Evolutionary conservation across 2,797 vertebrate species (phyloP).

Genomic region (Chrysocyon brachyurus): DNA sequence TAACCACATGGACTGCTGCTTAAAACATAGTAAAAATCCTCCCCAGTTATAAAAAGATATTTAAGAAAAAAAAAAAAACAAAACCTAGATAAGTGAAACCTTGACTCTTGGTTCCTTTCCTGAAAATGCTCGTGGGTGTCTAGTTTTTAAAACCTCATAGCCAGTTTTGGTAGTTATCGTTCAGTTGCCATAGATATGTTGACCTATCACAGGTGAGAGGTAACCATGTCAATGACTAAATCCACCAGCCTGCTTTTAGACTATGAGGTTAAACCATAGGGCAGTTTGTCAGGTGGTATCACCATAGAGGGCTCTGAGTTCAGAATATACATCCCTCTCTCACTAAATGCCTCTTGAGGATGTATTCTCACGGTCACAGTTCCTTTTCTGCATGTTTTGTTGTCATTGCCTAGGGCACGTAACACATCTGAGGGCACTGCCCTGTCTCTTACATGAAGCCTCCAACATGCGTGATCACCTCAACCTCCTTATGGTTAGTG

Average conservation of each 20-base stretch:
- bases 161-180: not conserved
- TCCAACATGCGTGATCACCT: not conserved
- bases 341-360: not conserved
- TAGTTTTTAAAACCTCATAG: not conserved
- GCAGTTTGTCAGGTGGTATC: not conserved
- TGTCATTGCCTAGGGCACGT: not conserved
- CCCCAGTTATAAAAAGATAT: not conserved
- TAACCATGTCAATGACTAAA: not conserved
- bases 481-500: not conserved
- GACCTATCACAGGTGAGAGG: not conserved
- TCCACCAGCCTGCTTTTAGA: slow-evolving; percentile 13
- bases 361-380: not conserved
- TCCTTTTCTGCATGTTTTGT: not conserved
- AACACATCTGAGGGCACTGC: not conserved
- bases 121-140: not conserved
- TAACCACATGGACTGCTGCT: not conserved
- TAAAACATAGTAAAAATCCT: slow-evolving; percentile 34
- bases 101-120: not conserved
- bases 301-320: not conserved
- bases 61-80: not conserved
- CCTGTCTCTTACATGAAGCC: not conserved
- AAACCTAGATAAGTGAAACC: slow-evolving; percentile 17
- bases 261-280: not conserved
- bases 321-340: not conserved
- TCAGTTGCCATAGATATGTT: not conserved